Base-by-base conservation (phyloP, 2,888 invertebrate species). In the Cotesia congregata region DNA sequence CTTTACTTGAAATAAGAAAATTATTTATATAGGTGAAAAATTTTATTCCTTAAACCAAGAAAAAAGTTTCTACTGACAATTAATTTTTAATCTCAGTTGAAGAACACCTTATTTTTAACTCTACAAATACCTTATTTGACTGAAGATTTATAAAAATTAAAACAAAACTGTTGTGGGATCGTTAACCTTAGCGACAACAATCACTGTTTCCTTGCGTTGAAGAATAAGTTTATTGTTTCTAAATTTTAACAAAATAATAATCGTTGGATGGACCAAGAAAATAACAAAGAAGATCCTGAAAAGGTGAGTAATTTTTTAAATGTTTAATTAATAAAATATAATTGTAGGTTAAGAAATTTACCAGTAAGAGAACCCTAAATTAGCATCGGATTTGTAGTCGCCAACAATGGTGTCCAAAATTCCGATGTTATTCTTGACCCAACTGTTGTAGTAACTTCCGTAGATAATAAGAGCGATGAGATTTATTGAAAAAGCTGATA, bases 381-480 rank as follows among this genome's bases (percentile, higher is more conserved):
- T 61, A 38, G 79, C 77, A 4, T 30, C 6, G 6, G 82, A 83
- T 67, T 41, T 74, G 69, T 82, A 83, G 75, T 83, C 82, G 6
- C 80, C 80, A 12, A 81, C 82, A 39, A 84, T 77, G 1, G 83
- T 84, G 69, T 83, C 83, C 70, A 79, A 76, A 71, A 84, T 83
- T 50, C 82, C 79, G 50, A 83, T 78, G 60, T 83, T 77, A 64
- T 80, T 40, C 65, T 75, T 74, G 38, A 82, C 82, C 70, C 75
- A 80, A 2, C 75, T 61, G 59, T 76, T 64, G 69, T 79, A 82
- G 76, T 80, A 80, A 69, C 74, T 72, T 69, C 81, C 82, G 73
- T 79, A 83, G 9, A 84, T 67, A 38, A 80, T 41, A 6, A 83
- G 60, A 17, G 77, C 80, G 40, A 82, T 67, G 62, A 81, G 67